Base-by-base conservation (phyloP, 2,113 vertebrate genomes). In the Galemys pyrenaicus region DNA sequence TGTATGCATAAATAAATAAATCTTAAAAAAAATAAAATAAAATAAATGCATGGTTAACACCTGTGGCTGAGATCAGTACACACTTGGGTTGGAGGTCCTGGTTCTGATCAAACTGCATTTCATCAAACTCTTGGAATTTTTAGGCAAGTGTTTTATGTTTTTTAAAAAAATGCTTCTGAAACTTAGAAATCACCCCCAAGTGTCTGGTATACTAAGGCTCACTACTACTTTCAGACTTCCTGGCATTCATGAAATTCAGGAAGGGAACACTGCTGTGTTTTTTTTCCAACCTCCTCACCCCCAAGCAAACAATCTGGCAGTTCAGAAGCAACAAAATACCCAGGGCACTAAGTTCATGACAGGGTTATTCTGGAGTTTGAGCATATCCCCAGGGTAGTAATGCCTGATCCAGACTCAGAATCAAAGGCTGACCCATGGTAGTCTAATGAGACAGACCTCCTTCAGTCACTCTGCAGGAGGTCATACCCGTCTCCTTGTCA, bases 241-340 rank as follows among this genome's bases (percentile, higher is more conserved):
- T 41, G 58, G 22, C 26, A 46, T 7, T 24, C 51, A 35, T 85
- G 44, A 88, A 94, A 85, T 39, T 64, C 87, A 60, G 26, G 51
- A 91, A 93, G 56, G 68, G 49, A 91, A 87, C 17, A n/a, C 41
- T 70, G 37, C 39, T 75, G 64, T 89, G n/a, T n/a, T n/a, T 96
- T 93, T 93, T 93, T 91, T 70, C 65, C 74, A 83, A 75, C 78
- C 82, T 96, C 58, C 78, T 94, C 74, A 65, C 56, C 70, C 35
- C 37, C 60, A 65, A 87, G 91, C 64, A 85, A 82, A 92, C 58
- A 94, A 81, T 86, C 87, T 82, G 89, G 70, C 92, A 86, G 49
- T 82, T 89, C 44, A 70, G 35, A 95, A 90, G 78, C 67, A 95
- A 68, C 19, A 68, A 83, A 92, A 77, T 58, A 12, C 16, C 73